Evolutionary conservation across 1,140 invertebrate species (phyloP).

Genomic region (Zaprionus inermis): DNA sequence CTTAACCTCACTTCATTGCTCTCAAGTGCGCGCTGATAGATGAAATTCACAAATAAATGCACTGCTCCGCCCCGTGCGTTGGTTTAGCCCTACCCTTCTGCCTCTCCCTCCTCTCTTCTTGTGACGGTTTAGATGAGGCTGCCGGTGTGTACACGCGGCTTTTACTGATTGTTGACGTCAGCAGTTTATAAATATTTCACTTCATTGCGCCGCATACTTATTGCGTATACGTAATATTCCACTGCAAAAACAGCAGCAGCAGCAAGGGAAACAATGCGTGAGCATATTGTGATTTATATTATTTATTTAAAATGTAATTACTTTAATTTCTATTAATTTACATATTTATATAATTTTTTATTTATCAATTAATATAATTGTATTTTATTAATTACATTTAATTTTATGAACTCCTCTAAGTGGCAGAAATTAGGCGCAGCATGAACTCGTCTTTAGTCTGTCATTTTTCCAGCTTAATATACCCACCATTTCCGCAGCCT

Average conservation of each 20-base stretch:
- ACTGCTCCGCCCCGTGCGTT: conserved; percentile 33
- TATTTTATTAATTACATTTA: too few species aligned
- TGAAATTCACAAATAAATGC: conserved; percentile 79
- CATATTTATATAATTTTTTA: too few species aligned
- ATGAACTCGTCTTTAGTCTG: background rate
- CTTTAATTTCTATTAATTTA: too few species aligned
- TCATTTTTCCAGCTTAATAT: background rate
- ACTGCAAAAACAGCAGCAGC: background rate
- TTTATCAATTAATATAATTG: too few species aligned
- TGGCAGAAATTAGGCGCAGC: too few species aligned
- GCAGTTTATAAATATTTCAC: conserved; percentile 74
- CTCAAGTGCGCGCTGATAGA: conserved; percentile 68
- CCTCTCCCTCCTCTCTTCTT: background rate
- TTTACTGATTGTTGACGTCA: conserved; percentile 50
- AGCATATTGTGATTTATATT: too few species aligned
- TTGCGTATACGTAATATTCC: conserved; percentile 26
- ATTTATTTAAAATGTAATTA: too few species aligned
- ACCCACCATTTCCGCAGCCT: background rate
- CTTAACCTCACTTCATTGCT: background rate
- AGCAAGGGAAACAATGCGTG: background rate
- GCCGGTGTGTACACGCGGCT: conserved; percentile 5
- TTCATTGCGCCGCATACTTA: conserved; percentile 36
- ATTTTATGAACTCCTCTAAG: too few species aligned
- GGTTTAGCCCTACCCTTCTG: too few species aligned
- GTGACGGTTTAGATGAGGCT: background rate